These are phyloP conservation scores for Saturnia pavonia DNA, from an alignment of 2,888 invertebrate species.

Conservation along the genomic window DNA sequence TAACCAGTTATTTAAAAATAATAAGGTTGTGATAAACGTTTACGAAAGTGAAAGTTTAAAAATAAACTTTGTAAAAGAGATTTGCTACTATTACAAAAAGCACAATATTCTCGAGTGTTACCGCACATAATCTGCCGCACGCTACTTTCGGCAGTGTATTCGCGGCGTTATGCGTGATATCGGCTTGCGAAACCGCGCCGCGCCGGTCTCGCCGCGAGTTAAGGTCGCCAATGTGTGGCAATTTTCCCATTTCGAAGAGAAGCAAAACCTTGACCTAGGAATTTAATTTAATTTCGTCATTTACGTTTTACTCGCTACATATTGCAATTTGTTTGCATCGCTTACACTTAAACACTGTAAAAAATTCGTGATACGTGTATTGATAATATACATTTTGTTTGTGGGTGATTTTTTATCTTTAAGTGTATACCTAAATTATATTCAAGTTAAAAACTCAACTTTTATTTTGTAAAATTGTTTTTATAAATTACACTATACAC, in stretches of 20 bases:
- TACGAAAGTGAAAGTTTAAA: not conserved
- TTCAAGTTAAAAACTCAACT: too few species aligned
- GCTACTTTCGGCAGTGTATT: constrained; percentile 38
- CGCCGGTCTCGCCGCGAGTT: constrained; percentile 64
- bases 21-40: not conserved
- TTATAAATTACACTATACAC: too few species aligned
- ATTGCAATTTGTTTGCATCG: constrained; percentile 52
- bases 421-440: too few species aligned
- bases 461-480: too few species aligned
- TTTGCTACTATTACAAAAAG: not conserved
- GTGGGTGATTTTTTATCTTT: too few species aligned
- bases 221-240: constrained; percentile 78
- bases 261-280: constrained; percentile 80
- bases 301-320: constrained; percentile 48
- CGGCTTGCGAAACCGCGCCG: constrained; percentile 60
- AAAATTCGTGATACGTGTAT: not conserved
- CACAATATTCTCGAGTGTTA: not conserved
- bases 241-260: constrained; percentile 80
- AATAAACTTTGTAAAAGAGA: not conserved
- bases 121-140: not conserved
- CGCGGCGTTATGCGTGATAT: constrained; percentile 51
- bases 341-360: constrained; percentile 26
- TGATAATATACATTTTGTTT: too few species aligned
- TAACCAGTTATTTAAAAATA: not conserved
- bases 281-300: constrained; percentile 74